These are phyloP conservation scores for Stenodema calcarata DNA, from an alignment of 2,888 invertebrate genomes.

Conservation along the genomic window DNA sequence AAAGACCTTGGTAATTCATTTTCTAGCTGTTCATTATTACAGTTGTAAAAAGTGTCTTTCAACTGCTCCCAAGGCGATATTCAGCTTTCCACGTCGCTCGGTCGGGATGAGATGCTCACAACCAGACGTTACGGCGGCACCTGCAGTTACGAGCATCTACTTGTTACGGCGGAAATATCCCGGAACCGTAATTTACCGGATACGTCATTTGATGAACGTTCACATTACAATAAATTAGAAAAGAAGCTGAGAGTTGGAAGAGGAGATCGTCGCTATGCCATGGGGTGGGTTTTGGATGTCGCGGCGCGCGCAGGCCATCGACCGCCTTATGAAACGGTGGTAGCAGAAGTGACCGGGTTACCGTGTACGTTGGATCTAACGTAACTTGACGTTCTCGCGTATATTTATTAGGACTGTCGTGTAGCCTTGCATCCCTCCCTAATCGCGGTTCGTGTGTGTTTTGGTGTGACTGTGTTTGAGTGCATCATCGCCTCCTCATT, in stretches of 20 bases:
- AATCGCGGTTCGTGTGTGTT: conserved; percentile 29
- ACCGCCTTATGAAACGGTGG: conserved; percentile 34
- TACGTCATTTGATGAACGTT: neutral
- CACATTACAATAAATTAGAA: neutral
- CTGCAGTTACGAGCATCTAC: no score
- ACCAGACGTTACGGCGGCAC: no score
- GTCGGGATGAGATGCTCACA: no score
- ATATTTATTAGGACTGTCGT: neutral
- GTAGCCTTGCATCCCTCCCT: neutral
- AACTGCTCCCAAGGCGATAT: no score
- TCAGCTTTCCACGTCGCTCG: no score
- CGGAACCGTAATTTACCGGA: neutral
- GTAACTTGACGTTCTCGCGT: neutral
- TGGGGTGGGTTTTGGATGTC: neutral
- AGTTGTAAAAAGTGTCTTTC: no score
- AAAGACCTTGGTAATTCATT: no score
- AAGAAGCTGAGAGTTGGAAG: neutral
- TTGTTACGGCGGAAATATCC: no score
- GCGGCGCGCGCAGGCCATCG: conserved; percentile 46
- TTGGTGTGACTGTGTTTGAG: conserved; percentile 39
- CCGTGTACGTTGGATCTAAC: conserved; percentile 31
- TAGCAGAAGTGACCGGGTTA: conserved; percentile 48
- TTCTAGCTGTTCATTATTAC: no score
- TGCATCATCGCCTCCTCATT: conserved; percentile 4
- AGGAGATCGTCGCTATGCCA: neutral